A percentile compares a stretch with the other conserved stretches of the same genome.
Evolutionary conservation across 2,797 vertebrate species (phyloP).

Genomic region (Lycodopsis pacificus): DNA sequence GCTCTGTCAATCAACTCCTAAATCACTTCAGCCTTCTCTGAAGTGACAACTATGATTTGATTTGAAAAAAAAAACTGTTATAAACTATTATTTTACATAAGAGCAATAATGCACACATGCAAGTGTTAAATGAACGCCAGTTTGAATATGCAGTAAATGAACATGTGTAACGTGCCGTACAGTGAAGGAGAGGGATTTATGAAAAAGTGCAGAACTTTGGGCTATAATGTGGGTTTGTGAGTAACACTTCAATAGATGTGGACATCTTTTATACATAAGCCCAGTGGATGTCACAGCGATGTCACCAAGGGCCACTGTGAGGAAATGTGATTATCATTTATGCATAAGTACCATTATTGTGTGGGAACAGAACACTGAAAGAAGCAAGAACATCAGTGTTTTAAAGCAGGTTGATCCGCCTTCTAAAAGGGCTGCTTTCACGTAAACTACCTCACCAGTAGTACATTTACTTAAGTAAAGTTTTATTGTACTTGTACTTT

Average conservation of each 20-base stretch:
- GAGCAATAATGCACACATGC: not conserved
- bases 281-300: slow-evolving; percentile 57
- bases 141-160: slow-evolving; percentile 20
- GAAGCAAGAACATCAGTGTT: slow-evolving; percentile 48
- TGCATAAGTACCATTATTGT: slow-evolving; percentile 74
- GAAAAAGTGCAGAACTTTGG: slow-evolving; percentile 25
- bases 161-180: slow-evolving; percentile 23
- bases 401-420: slow-evolving; percentile 31
- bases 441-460: not conserved
- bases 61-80: slow-evolving; percentile 37
- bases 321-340: slow-evolving; percentile 79
- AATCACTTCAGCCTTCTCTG: slow-evolving; percentile 28
- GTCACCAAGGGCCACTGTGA: slow-evolving; percentile 62
- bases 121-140: not conserved
- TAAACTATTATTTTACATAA: slow-evolving; percentile 35
- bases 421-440: slow-evolving; percentile 13
- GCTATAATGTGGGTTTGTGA: slow-evolving; percentile 42
- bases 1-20: slow-evolving; percentile 50
- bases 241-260: slow-evolving; percentile 66
- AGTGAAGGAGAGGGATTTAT: slow-evolving; percentile 50
- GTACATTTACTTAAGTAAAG: not conserved
- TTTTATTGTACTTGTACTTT: not conserved
- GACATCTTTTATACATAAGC: slow-evolving; percentile 76
- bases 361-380: slow-evolving; percentile 31
- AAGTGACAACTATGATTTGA: slow-evolving; percentile 25